Base-by-base conservation (phyloP, 1,140 invertebrate genomes). In the Parapsyche elsis region DNA sequence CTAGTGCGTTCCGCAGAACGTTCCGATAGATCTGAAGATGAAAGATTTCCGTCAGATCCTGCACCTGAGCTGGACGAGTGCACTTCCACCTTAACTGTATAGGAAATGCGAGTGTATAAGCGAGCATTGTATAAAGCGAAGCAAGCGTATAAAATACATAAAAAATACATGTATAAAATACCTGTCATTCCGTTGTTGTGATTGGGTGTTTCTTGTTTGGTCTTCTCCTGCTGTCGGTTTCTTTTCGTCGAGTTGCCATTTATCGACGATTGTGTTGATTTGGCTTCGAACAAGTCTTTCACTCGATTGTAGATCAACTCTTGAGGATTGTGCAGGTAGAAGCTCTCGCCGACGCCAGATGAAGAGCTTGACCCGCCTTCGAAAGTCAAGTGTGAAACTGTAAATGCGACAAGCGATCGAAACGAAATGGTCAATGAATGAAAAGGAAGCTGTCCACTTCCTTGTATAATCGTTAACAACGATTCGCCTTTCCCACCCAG, bases 271-370 rank as follows among this genome's bases (percentile, higher is more conserved):
- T 67, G 59, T 1, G n/a, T 26, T 5, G 85, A 0, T 85, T 85
- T 80, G 12, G 38, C 85, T 82, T 92, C 92, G 86, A 97, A 97
- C 49, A 97, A 87, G 84, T 95, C 94, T 49, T 94, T 92, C 71
- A 95, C 93, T 59, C 94, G 90, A 83, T 94, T 94, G 85, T 95
- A 94, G 5, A 93, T 91, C 49, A 94, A 89, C 80, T 95, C 92
- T 86, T 91, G 92, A 26, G 91, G 95, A 85, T 94, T 93, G 87
- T 97, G 95, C 44, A 96, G 88, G 84, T 95, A 96, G 88, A 96
- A 97, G 7, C 95, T 94, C 81, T 94, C 92, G 19, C 92, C 91
- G 10, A 89, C 87, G 67, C 88, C 88, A 49, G 88, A 88, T 46
- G 88, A 87, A 80, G 87, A 88, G 71, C 87, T 87, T 49, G 86